phyloP scores from a whole-genome alignment of 2,113 vertebrate genomes.

The Thinocorus orbignyianus region DNA sequence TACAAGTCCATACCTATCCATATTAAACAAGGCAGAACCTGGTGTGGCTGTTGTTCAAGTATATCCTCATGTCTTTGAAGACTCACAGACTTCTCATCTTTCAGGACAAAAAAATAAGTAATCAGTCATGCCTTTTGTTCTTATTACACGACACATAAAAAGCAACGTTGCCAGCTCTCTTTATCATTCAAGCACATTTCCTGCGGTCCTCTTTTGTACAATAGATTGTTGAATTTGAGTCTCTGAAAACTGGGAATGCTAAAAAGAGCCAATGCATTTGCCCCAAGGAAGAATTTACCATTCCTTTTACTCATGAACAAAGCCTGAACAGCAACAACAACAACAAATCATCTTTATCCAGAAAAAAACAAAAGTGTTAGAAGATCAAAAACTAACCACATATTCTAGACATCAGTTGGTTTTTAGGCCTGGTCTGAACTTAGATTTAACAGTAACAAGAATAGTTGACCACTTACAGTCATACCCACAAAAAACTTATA shows the following conservation, averaged over 20 bases:
- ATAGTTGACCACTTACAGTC: background rate
- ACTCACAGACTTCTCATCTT: background rate
- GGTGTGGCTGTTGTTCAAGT: background rate
- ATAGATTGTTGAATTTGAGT: background rate
- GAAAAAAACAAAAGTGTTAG: background rate
- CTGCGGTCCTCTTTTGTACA: background rate
- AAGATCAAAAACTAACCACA: background rate
- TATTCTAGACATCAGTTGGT: background rate
- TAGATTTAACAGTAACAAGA: background rate
- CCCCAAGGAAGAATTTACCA: background rate
- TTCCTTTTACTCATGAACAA: background rate
- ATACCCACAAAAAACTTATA: background rate
- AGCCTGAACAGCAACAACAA: background rate
- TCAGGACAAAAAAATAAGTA: background rate
- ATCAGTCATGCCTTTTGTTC: background rate
- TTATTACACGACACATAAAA: background rate
- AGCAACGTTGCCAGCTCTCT: background rate
- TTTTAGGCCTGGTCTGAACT: background rate
- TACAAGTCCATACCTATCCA: background rate
- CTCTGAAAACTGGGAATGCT: background rate
- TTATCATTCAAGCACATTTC: background rate
- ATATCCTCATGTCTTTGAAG: background rate
- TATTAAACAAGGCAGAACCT: background rate
- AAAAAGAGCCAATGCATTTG: background rate
- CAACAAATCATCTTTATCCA: background rate